Percentiles rank a stretch among this genome's conserved stretches.
Conservation (phyloP, 2,113 vertebrate genomes). For the Zonotrichia leucophrys region DNA sequence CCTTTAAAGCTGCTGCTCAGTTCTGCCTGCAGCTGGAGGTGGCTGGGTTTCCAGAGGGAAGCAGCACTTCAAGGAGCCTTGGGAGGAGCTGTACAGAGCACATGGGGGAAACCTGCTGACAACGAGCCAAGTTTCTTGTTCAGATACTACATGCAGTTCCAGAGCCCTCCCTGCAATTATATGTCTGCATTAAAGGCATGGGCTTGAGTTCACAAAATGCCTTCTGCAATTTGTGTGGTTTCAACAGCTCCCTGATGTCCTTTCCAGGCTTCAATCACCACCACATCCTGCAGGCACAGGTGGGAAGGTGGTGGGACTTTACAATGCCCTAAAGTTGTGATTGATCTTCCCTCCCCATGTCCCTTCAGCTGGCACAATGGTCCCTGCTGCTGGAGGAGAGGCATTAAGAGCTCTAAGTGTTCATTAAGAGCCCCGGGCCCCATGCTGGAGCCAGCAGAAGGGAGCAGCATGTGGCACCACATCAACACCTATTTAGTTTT, state of each 20-base stretch:
- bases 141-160: neutral
- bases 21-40: neutral
- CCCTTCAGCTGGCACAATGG: neutral
- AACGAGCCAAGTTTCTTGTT: neutral
- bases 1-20: neutral
- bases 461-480: neutral
- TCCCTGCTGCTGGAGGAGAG: neutral
- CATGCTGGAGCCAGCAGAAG: constrained; percentile 11
- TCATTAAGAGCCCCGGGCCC: constrained; percentile 3
- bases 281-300: neutral
- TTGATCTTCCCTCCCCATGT: neutral
- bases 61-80: neutral
- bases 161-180: neutral
- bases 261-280: neutral
- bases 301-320: neutral
- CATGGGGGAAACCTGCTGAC: neutral
- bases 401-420: neutral
- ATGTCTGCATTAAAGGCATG: neutral
- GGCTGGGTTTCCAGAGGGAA: neutral
- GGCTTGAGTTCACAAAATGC: neutral
- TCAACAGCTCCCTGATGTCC: neutral
- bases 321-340: neutral
- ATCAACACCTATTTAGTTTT: constrained; percentile 10
- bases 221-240: neutral
- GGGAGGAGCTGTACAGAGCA: neutral